Conservation (phyloP, 2,888 invertebrate genomes). For the Tromatobia lineatoria region DNA sequence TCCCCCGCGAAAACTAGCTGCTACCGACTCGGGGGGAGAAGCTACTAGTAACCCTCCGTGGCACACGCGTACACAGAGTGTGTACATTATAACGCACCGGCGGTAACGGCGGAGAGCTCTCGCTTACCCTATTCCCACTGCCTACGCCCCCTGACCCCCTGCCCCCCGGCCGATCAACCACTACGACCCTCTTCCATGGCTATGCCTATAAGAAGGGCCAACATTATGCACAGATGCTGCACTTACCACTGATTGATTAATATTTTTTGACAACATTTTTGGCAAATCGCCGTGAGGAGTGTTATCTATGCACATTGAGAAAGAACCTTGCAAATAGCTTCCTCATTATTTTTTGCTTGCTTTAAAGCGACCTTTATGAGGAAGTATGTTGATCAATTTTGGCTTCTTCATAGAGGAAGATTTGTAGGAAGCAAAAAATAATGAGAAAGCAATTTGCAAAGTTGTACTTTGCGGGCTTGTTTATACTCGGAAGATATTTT, state of each 20-base stretch:
- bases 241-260: slow-evolving; percentile 26
- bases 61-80: slow-evolving; percentile 19
- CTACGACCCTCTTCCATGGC: background rate
- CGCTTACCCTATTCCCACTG: background rate
- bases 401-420: no score
- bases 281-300: background rate
- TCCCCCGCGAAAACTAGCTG: slow-evolving; percentile 46
- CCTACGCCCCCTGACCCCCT: no score
- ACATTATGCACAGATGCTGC: slow-evolving; percentile 40
- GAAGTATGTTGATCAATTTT: no score
- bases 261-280: slow-evolving; percentile 5
- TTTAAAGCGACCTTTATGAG: no score
- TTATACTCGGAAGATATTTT: no score
- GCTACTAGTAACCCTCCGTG: background rate
- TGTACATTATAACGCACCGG: slow-evolving; percentile 20
- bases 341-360: no score
- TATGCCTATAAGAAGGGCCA: background rate
- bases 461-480: no score
- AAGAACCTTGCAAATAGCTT: no score
- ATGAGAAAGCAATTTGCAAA: no score
- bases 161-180: background rate
- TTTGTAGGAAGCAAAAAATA: no score
- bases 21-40: background rate
- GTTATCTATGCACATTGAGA: background rate
- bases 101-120: slow-evolving; percentile 29